phyloP scores from a whole-genome alignment of 2,797 vertebrate genomes.

The Sebastes taczanowskii region DNA sequence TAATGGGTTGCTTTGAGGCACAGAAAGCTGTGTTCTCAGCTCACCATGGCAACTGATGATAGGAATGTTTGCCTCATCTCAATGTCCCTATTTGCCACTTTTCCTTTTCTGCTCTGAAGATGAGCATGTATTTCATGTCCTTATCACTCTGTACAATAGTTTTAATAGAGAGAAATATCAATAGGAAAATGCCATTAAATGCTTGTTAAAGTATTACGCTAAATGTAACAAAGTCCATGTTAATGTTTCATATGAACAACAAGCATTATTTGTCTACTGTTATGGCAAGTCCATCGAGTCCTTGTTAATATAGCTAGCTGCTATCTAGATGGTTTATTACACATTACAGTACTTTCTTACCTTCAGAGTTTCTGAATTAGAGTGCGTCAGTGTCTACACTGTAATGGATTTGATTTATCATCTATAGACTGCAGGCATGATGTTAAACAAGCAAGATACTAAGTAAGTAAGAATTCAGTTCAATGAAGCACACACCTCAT shows the following conservation, averaged over 20 bases:
- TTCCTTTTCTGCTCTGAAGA: constrained; percentile 33
- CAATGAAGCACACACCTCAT: neutral
- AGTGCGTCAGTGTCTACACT: neutral
- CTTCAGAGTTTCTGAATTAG: neutral
- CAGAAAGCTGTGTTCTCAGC: constrained; percentile 41
- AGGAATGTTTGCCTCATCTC: constrained; percentile 57
- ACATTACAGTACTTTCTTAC: neutral
- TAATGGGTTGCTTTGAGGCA: constrained; percentile 59
- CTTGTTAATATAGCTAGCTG: neutral
- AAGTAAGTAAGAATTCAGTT: neutral
- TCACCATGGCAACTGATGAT: constrained; percentile 71
- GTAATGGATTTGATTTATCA: neutral
- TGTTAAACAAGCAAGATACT: too few species aligned
- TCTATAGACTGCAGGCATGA: too few species aligned
- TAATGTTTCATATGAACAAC: neutral
- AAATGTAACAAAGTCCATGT: neutral
- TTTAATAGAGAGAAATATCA: neutral
- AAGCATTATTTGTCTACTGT: neutral
- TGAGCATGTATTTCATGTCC: constrained; percentile 9
- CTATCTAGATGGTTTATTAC: neutral
- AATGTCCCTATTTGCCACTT: constrained; percentile 35
- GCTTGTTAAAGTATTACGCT: neutral
- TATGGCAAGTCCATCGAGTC: neutral
- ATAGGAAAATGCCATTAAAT: neutral
- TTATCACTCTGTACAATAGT: neutral